These are phyloP conservation scores for Cercopithecus mitis DNA, from an alignment of 2,797 vertebrate genomes.

Conservation along the genomic window DNA sequence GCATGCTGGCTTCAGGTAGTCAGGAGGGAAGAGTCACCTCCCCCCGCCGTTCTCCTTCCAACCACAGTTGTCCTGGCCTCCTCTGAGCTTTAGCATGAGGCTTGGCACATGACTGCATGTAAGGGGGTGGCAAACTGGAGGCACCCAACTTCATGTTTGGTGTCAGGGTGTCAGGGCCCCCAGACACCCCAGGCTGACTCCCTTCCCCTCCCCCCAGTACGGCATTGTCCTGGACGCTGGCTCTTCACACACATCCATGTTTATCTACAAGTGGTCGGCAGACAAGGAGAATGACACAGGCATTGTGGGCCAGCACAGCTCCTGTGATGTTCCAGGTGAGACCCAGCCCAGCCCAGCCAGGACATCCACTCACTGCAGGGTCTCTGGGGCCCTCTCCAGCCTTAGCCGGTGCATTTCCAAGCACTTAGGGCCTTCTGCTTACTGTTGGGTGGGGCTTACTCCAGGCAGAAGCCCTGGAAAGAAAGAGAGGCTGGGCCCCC, in stretches of 20 bases:
- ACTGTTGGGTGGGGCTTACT: background rate
- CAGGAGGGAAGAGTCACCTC: rapidly evolving
- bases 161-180: too few species aligned
- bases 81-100: background rate
- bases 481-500: background rate
- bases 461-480: background rate
- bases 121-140: background rate
- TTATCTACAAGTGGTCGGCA: constrained; percentile 90
- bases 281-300: constrained; percentile 91
- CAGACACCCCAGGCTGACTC: background rate
- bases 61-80: background rate
- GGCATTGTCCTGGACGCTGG: constrained; percentile 92
- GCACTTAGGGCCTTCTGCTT: background rate
- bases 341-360: rapidly evolving
- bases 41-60: rapidly evolving
- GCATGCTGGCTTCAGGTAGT: too few species aligned
- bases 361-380: rapidly evolving
- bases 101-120: background rate
- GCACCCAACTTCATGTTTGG: too few species aligned
- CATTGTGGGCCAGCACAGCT: constrained; percentile 88
- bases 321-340: constrained; percentile 86
- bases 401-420: background rate
- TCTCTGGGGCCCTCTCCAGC: background rate
- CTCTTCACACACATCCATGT: constrained; percentile 90
- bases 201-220: constrained; percentile 81